phyloP scores from a whole-genome alignment of 2,797 vertebrate species.

The Mormyrops attenuatus region DNA sequence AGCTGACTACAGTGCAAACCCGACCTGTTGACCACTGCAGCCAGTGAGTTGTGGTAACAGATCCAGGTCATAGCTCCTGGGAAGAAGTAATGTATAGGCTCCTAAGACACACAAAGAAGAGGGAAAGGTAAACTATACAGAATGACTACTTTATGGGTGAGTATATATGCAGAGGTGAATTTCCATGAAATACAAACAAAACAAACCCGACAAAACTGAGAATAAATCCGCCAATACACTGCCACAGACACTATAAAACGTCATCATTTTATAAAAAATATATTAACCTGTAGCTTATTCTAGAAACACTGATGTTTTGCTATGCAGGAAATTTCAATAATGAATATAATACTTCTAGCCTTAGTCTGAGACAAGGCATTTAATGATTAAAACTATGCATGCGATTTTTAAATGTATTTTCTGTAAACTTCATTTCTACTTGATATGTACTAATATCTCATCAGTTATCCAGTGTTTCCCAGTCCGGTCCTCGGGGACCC shows the following conservation, averaged over 20 bases:
- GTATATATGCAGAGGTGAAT: constrained; percentile 32
- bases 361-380: not conserved
- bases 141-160: constrained; percentile 38
- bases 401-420: not conserved
- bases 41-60: constrained; percentile 24
- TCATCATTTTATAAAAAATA: constrained; percentile 26
- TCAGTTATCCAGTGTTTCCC: not conserved
- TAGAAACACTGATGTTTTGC: not conserved
- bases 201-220: constrained; percentile 28
- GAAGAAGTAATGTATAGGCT: constrained; percentile 26
- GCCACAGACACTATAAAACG: constrained; percentile 32
- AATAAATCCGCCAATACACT: constrained; percentile 4
- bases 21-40: constrained; percentile 25
- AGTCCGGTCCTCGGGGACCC: not conserved
- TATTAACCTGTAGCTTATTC: constrained; percentile 18
- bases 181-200: constrained; percentile 36
- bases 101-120: constrained; percentile 23
- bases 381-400: not conserved
- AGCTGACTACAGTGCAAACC: not conserved
- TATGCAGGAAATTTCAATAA: not conserved
- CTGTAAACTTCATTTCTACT: not conserved
- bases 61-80: constrained; percentile 30
- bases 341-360: not conserved
- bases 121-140: constrained; percentile 27
- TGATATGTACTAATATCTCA: not conserved